A percentile compares a stretch with the other conserved stretches of the same genome.
These are phyloP conservation scores for Drosophila mimetica DNA, from an alignment of 2,888 invertebrate species.

Conservation along the genomic window DNA sequence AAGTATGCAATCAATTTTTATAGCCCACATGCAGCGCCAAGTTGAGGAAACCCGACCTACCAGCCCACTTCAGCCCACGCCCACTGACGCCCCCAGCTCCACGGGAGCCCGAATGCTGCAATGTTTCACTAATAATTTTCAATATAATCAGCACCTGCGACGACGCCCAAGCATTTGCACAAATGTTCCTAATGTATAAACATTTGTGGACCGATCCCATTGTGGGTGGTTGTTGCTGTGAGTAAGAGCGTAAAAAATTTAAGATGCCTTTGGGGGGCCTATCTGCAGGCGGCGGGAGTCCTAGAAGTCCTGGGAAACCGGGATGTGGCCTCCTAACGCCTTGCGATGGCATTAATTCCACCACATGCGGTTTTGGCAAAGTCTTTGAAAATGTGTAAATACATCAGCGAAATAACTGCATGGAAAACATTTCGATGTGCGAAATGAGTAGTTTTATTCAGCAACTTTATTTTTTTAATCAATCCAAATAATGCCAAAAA, in stretches of 20 bases:
- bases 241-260: constrained; percentile 52
- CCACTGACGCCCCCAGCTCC: constrained; percentile 18
- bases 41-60: background rate
- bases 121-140: constrained; percentile 75
- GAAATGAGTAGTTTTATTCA: too few species aligned
- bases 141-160: constrained; percentile 79
- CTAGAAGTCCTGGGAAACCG: constrained; percentile 24
- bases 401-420: background rate
- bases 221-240: constrained; percentile 32
- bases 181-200: constrained; percentile 78
- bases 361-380: constrained; percentile 61
- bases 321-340: constrained; percentile 56
- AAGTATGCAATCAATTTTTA: constrained; percentile 76
- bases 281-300: constrained; percentile 12
- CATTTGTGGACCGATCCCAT: constrained; percentile 51
- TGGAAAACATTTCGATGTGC: background rate
- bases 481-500: too few species aligned
- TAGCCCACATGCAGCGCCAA: constrained; percentile 63
- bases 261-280: constrained; percentile 47
- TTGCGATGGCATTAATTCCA: constrained; percentile 61
- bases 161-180: constrained; percentile 59
- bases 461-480: too few species aligned
- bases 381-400: background rate
- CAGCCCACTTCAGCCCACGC: constrained; percentile 2
- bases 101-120: constrained; percentile 51